These are phyloP conservation scores for Tetramorium bicarinatum DNA, from an alignment of 2,888 invertebrate genomes.

Conservation along the genomic window DNA sequence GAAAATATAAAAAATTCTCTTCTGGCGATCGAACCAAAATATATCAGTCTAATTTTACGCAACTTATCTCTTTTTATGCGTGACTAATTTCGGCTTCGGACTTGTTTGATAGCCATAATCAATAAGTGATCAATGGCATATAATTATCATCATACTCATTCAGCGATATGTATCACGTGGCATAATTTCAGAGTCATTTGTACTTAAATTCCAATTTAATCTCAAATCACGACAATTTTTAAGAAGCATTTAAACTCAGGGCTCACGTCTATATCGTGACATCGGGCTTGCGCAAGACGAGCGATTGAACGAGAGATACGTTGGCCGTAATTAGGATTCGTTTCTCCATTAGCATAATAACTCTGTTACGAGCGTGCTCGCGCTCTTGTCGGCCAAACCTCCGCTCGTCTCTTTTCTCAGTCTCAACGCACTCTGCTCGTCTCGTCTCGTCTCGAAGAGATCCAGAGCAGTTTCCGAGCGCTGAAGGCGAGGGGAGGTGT, in stretches of 20 bases:
- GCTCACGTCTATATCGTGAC: neutral
- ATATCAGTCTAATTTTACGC: constrained; percentile 19
- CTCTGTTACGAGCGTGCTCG: constrained; percentile 79
- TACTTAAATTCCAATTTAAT: constrained; percentile 1
- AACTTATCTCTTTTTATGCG: constrained; percentile 8
- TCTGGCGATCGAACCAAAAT: neutral
- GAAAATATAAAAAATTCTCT: constrained; percentile 5
- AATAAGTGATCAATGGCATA: neutral
- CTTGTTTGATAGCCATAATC: neutral
- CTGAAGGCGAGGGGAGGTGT: constrained; percentile 86
- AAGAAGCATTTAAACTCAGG: neutral
- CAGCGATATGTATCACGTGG: constrained; percentile 13
- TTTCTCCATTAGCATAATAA: constrained; percentile 84
- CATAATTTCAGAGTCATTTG: neutral
- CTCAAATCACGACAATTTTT: constrained; percentile 10
- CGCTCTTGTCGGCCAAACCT: constrained; percentile 52
- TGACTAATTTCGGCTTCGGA: neutral
- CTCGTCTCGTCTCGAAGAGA: constrained; percentile 56
- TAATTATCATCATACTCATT: constrained; percentile 26
- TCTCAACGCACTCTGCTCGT: constrained; percentile 28
- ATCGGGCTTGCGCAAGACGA: constrained; percentile 2
- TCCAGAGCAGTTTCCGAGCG: constrained; percentile 78
- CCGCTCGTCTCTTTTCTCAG: constrained; percentile 28
- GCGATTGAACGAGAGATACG: constrained; percentile 59
- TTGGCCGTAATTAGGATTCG: constrained; percentile 79